A percentile compares a stretch with the other conserved stretches of the same genome.
Conservation (phyloP, 2,888 invertebrate genomes). For the Cryptops parisi region DNA sequence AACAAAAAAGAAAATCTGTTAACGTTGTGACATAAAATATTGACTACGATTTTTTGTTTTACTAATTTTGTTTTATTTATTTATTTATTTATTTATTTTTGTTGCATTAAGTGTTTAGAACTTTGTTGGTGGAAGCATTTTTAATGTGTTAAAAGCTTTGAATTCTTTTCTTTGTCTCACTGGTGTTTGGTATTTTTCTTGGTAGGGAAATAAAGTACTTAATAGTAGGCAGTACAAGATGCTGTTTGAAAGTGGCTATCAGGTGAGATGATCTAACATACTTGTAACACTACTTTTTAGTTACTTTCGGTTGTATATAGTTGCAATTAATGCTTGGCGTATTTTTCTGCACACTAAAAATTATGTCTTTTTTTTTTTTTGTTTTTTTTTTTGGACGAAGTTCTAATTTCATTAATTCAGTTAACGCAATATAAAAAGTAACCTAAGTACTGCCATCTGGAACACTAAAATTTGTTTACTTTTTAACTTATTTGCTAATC, state of each 20-base stretch:
- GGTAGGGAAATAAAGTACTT: slow-evolving; percentile 22
- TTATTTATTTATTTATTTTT: background rate
- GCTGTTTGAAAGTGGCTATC: background rate
- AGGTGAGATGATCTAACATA: background rate
- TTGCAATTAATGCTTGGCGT: background rate
- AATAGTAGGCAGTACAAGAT: slow-evolving; percentile 12
- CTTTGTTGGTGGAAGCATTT: too few relatives aligned
- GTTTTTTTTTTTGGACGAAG: background rate
- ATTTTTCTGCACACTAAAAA: background rate
- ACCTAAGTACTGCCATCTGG: too few relatives aligned
- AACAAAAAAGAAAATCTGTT: too few relatives aligned
- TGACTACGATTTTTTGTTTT: slow-evolving; percentile 82
- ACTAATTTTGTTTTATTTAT: slow-evolving; percentile 37
- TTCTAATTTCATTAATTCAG: too few relatives aligned
- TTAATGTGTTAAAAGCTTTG: slow-evolving; percentile 10
- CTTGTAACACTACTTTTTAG: background rate
- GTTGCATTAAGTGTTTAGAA: background rate
- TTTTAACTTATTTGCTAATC: too few relatives aligned
- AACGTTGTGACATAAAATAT: too few relatives aligned
- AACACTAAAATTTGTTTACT: too few relatives aligned
- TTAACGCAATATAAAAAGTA: too few relatives aligned
- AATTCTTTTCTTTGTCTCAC: slow-evolving; percentile 13
- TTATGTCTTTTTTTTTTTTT: background rate
- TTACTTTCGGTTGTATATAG: background rate
- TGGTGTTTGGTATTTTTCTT: background rate